phyloP scores from a whole-genome alignment of 2,797 vertebrate genomes.

The Mico argentatus region DNA sequence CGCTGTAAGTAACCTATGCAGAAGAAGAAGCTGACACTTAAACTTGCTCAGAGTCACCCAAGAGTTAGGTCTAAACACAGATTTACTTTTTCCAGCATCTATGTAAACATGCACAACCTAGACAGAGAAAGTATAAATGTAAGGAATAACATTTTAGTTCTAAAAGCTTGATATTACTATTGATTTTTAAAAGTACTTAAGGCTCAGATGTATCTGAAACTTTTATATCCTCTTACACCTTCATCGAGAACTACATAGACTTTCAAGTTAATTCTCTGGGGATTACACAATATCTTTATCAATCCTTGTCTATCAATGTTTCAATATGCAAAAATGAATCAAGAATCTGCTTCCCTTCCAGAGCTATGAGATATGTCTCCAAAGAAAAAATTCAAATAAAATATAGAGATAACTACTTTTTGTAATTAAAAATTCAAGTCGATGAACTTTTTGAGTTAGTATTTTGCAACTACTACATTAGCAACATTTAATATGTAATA shows the following conservation, averaged over 20 bases:
- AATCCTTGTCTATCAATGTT: not conserved
- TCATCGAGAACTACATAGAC: not conserved
- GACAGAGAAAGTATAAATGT: not conserved
- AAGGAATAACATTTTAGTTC: not conserved
- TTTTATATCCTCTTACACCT: not conserved
- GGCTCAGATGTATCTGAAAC: not conserved
- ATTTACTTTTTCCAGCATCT: not conserved
- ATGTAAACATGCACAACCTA: not conserved
- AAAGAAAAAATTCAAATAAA: slow-evolving; percentile 5
- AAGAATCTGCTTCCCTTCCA: slow-evolving; percentile 31
- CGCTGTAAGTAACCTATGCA: not conserved
- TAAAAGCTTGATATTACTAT: not conserved
- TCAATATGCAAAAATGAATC: not conserved
- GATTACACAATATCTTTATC: not conserved
- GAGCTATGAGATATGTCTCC: not conserved
- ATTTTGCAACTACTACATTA: slow-evolving; percentile 16
- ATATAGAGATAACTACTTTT: not conserved
- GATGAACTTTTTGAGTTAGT: slow-evolving; percentile 5
- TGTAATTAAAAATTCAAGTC: not conserved
- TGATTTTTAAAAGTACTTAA: not conserved
- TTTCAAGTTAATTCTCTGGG: not conserved
- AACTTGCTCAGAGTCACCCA: not conserved
- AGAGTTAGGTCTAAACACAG: not conserved
- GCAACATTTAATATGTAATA: not conserved
- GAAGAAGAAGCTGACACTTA: not conserved